Base-by-base conservation (phyloP, 2,797 vertebrate genomes). In the Caiman crocodilus region DNA sequence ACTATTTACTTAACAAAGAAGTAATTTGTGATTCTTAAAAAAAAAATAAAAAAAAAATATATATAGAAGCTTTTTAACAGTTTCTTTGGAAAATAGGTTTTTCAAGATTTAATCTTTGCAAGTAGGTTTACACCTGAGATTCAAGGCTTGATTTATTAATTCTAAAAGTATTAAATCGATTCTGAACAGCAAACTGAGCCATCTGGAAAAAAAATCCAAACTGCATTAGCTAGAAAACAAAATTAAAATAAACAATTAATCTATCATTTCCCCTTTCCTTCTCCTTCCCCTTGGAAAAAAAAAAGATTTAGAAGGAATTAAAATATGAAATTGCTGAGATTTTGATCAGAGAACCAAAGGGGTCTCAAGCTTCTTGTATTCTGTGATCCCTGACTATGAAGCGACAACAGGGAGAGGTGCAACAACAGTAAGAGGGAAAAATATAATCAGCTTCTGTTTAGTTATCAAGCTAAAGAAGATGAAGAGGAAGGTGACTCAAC, bases 71-170 rank as follows among this genome's bases (percentile, higher is more conserved):
- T 80, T 15, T 55, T 42, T 32, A 7, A 23, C 10, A 21, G 1
- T 7, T 61, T 80, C 79, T 82, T 28, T 67, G 32, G 35, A 15
- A 74, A 89, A 42, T 1, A 5, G 1, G n/a, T 83, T 76, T n/a
- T 79, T 6, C 8, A 30, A 8, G 13, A 20, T 32, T 12, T 2
- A 6, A 2, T 76, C 55, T 73, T 56, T 67, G 23, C 4, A 4
- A 67, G 17, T 26, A 76, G 25, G 13, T 84, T 58, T 57, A 7
- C 7, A 26, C 5, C 65, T 81, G 15, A 79, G 6, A 35, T 23
- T 17, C 1, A 1, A 25, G 2, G 28, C 81, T 57, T 63, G 3
- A 0, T 83, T 14, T 12, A 0, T 67, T 89, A 76, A 5, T 55
- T n/a, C 69, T 74, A 78, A 74, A 74, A 21, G 1, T 7, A 4